These are phyloP conservation scores for Bungarus multicinctus DNA, from an alignment of 2,113 vertebrate genomes.

Conservation along the genomic window DNA sequence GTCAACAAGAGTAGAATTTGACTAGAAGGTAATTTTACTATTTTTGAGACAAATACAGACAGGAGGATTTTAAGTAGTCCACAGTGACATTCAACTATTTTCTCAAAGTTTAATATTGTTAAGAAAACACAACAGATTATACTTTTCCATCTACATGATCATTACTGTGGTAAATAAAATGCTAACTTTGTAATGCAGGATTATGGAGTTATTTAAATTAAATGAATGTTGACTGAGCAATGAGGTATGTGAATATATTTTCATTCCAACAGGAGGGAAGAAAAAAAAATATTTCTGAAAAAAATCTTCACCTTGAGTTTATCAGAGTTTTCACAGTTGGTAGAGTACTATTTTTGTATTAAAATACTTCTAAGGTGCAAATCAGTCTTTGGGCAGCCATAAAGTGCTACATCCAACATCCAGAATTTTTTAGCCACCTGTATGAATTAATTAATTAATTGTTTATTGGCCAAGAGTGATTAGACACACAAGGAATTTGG, in stretches of 20 bases:
- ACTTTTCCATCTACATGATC: background rate
- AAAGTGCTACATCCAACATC: background rate
- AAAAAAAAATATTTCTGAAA: conserved; percentile 38
- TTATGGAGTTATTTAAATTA: conserved; percentile 38
- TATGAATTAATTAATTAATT: no score
- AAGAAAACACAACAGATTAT: conserved; percentile 38
- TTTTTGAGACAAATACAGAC: background rate
- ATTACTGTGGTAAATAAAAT: conserved; percentile 27
- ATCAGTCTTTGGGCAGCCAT: background rate
- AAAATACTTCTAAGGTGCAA: conserved; percentile 36
- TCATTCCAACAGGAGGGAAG: conserved; percentile 16
- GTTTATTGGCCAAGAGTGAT: no score
- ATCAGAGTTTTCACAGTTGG: conserved; percentile 40
- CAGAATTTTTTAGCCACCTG: background rate
- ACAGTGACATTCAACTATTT: background rate
- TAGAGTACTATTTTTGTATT: conserved; percentile 25
- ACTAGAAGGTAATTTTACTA: background rate
- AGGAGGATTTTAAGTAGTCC: background rate
- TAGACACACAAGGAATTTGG: no score
- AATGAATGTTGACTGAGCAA: conserved; percentile 27
- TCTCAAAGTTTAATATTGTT: background rate
- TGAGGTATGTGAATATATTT: conserved; percentile 25
- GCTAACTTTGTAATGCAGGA: conserved; percentile 23
- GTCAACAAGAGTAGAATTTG: background rate
- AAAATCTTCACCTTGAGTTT: conserved; percentile 30